phyloP scores from a whole-genome alignment of 2,113 vertebrate species.

The Grammomys surdaster region DNA sequence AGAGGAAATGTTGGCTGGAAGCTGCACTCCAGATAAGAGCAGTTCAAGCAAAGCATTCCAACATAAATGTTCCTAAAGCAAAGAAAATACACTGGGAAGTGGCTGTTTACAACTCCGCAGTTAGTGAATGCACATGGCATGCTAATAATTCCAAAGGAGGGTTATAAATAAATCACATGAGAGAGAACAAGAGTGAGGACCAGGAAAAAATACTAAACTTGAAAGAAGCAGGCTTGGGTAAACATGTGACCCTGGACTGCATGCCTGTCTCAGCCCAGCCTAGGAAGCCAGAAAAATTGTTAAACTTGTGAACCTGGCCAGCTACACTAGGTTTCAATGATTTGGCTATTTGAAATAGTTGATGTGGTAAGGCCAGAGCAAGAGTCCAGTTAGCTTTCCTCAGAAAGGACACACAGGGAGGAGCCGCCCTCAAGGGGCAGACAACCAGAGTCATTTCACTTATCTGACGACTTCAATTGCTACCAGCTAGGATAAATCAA shows the following conservation, averaged over 20 bases:
- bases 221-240: background rate
- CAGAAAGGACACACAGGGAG: background rate
- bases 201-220: background rate
- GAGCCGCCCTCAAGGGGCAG: background rate
- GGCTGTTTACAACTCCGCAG: background rate
- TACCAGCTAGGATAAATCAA: background rate
- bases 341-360: background rate
- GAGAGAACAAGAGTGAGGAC: background rate
- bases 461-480: background rate
- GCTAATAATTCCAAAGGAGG: conserved; percentile 3
- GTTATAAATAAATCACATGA: background rate
- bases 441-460: background rate
- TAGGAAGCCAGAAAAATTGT: background rate
- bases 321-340: background rate
- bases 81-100: background rate
- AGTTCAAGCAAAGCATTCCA: background rate
- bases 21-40: background rate
- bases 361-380: background rate
- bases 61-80: background rate
- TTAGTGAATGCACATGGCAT: background rate
- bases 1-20: background rate
- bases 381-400: background rate
- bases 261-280: background rate
- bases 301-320: background rate
- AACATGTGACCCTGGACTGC: background rate